Evolutionary conservation across 37 sponge, comb jelly and placozoan genomes (phyloP).

Genomic region (Halichondria panicea): DNA sequence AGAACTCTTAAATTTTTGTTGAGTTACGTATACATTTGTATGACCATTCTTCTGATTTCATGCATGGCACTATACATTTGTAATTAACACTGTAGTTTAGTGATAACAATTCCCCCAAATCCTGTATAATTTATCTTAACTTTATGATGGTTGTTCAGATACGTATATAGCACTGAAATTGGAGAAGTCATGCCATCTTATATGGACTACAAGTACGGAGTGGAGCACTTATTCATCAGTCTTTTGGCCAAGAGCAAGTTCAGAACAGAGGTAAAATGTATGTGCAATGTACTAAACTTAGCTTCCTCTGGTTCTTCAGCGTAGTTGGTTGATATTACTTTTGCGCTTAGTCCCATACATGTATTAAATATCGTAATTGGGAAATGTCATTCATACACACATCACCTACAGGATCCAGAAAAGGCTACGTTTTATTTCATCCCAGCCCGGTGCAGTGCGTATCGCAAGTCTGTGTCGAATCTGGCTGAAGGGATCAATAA

Average conservation of each 20-base stretch:
- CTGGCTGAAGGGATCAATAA: conserved; percentile 36
- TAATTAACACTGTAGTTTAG: no score
- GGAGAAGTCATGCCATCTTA: conserved; percentile 56
- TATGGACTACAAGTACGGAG: conserved; percentile 83
- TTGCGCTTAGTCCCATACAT: background rate
- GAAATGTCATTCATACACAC: background rate
- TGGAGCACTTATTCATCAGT: conserved; percentile 71
- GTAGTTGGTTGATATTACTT: no score
- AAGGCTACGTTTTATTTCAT: conserved; percentile 70
- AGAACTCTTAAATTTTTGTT: no score
- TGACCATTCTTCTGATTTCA: background rate
- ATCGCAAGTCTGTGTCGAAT: conserved; percentile 56
- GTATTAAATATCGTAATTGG: background rate
- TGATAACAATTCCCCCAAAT: background rate
- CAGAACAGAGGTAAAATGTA: conserved; percentile 34
- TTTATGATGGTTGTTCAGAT: conserved; percentile 34
- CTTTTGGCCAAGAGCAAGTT: conserved; percentile 63
- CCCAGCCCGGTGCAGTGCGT: conserved; percentile 77
- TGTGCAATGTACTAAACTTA: no score
- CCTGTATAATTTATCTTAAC: background rate
- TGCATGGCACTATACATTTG: no score
- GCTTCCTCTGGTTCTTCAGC: no score
- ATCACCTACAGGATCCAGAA: conserved; percentile 49
- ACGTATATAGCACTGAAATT: conserved; percentile 41
- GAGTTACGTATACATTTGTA: no score